phyloP scores from a whole-genome alignment of 2,113 vertebrate species.

The Oreochromis spilurus region DNA sequence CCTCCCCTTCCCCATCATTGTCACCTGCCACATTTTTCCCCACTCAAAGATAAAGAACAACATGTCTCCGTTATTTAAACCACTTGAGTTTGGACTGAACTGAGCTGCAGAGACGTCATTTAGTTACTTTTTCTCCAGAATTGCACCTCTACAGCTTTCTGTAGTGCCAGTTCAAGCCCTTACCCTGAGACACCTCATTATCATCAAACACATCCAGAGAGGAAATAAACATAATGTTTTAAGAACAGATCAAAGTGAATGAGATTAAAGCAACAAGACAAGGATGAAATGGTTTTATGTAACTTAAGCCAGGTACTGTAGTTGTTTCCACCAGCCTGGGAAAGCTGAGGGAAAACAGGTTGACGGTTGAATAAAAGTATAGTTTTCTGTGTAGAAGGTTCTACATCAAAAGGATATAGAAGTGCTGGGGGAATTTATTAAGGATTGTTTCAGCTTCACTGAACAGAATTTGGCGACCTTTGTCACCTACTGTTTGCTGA shows the following conservation, averaged over 20 bases:
- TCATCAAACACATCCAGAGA: background rate
- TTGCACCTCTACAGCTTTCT: background rate
- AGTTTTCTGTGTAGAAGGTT: rapidly evolving
- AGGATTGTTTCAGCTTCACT: background rate
- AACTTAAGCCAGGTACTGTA: background rate
- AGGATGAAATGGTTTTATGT: background rate
- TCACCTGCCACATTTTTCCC: background rate
- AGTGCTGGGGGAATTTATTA: background rate
- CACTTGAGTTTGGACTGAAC: background rate
- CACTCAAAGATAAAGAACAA: background rate
- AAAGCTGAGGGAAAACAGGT: background rate
- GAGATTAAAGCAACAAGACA: background rate
- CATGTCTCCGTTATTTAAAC: background rate
- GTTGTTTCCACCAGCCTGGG: background rate
- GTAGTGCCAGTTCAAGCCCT: background rate
- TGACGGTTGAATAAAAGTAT: background rate
- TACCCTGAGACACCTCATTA: rapidly evolving
- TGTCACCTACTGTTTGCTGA: background rate
- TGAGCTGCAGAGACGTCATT: background rate
- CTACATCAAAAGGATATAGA: background rate
- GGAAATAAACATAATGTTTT: background rate
- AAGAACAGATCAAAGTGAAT: background rate
- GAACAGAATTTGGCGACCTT: background rate
- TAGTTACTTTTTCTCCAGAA: rapidly evolving
- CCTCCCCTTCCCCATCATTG: rapidly evolving